Evolutionary conservation across 2,888 invertebrate genomes (phyloP).

Genomic region (Oithona nana): DNA sequence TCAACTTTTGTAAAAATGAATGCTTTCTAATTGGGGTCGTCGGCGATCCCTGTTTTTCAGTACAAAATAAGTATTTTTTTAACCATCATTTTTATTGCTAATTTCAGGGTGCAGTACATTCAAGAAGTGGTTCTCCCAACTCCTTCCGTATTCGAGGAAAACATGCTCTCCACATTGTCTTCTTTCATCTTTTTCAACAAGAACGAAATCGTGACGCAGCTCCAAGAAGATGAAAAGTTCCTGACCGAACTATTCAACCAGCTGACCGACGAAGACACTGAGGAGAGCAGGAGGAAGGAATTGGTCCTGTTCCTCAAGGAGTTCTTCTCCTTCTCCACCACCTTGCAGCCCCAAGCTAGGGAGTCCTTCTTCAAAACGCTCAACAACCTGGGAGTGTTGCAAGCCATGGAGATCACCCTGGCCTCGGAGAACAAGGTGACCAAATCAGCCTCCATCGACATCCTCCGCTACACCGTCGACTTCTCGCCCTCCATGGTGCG

Average conservation of each 20-base stretch:
- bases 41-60: too few relatives aligned
- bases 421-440: slow-evolving; percentile 42
- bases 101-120: slow-evolving; percentile 18
- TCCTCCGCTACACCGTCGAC: slow-evolving; percentile 92
- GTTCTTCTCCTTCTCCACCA: slow-evolving; percentile 97
- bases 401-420: slow-evolving; percentile 72
- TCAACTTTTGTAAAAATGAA: too few relatives aligned
- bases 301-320: slow-evolving; percentile 93
- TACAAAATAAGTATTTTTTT: too few relatives aligned
- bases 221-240: slow-evolving; percentile 93
- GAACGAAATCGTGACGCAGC: slow-evolving; percentile 92
- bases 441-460: slow-evolving; percentile 91
- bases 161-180: slow-evolving; percentile 85
- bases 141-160: slow-evolving; percentile 97
- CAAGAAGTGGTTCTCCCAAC: slow-evolving; percentile 92
- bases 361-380: slow-evolving; percentile 93
- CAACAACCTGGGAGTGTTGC: slow-evolving; percentile 65
- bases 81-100: too few relatives aligned
- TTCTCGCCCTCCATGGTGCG: slow-evolving; percentile 92
- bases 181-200: slow-evolving; percentile 99
- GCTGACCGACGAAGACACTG: slow-evolving; percentile 70
- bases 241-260: slow-evolving; percentile 70
- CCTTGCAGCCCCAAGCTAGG: slow-evolving; percentile 86
- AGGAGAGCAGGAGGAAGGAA: slow-evolving; percentile 67
- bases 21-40: too few relatives aligned